These are phyloP conservation scores for Gopherus flavomarginatus DNA, from an alignment of 2,113 vertebrate genomes.

Conservation along the genomic window DNA sequence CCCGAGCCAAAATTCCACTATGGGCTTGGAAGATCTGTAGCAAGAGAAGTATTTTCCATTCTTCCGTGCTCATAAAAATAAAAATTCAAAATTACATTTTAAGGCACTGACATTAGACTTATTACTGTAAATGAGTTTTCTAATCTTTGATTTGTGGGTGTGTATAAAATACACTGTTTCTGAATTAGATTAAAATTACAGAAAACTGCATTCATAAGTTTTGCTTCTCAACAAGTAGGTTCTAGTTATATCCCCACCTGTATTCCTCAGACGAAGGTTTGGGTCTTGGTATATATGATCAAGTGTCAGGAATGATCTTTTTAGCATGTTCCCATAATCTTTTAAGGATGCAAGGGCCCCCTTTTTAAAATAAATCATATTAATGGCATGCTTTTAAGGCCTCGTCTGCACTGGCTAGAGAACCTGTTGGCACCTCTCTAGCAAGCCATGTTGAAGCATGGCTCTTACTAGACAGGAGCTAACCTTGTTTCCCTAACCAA, in stretches of 20 bases:
- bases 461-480: background rate
- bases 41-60: conserved; percentile 26
- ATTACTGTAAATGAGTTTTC: background rate
- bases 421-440: background rate
- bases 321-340: background rate
- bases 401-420: background rate
- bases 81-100: conserved; percentile 34
- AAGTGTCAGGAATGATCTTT: background rate
- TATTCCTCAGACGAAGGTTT: background rate
- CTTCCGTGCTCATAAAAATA: conserved; percentile 52
- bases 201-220: background rate
- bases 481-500: background rate
- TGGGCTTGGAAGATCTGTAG: conserved; percentile 20
- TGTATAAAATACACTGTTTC: background rate
- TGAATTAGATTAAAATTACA: background rate
- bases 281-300: background rate
- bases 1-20: conserved; percentile 59
- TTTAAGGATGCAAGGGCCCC: background rate
- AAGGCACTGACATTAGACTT: background rate
- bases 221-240: background rate
- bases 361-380: background rate
- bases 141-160: background rate
- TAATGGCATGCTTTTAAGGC: background rate
- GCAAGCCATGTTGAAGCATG: background rate
- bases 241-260: background rate